Evolutionary conservation across 2,797 vertebrate species (phyloP).

Genomic region (Schizopygopsis malacanthus): DNA sequence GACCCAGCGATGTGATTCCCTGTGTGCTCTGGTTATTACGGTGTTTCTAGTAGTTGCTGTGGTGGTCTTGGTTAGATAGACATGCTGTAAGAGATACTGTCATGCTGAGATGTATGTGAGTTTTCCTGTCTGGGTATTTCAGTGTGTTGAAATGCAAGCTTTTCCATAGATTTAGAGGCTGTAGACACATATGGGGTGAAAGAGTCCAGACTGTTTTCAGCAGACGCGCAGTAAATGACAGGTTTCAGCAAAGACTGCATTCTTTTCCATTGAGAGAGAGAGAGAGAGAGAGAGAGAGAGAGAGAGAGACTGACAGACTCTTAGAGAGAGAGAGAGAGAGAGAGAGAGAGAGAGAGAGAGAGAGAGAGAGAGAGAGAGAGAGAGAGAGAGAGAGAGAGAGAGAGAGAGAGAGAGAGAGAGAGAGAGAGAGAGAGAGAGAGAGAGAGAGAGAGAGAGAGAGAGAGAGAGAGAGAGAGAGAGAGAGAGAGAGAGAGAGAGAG

Average conservation of each 20-base stretch:
- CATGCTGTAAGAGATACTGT: background rate
- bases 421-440: no score
- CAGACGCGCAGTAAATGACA: slow-evolving; percentile 34
- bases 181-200: slow-evolving; percentile 15
- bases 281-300: background rate
- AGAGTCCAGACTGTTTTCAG: slow-evolving; percentile 43
- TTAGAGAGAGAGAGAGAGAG: no score
- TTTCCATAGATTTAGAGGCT: slow-evolving; percentile 20
- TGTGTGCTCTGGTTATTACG: background rate
- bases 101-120: background rate
- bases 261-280: slow-evolving; percentile 37
- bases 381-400: no score
- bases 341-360: no score
- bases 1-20: background rate
- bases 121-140: background rate
- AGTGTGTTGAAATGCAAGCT: background rate
- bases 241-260: slow-evolving; percentile 48
- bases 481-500: no score
- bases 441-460: no score
- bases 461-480: no score
- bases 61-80: background rate
- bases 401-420: no score
- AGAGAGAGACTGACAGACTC: background rate
- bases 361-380: no score
- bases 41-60: background rate